Base-by-base conservation (phyloP, 2,797 vertebrate genomes). In the Chelmon rostratus region DNA sequence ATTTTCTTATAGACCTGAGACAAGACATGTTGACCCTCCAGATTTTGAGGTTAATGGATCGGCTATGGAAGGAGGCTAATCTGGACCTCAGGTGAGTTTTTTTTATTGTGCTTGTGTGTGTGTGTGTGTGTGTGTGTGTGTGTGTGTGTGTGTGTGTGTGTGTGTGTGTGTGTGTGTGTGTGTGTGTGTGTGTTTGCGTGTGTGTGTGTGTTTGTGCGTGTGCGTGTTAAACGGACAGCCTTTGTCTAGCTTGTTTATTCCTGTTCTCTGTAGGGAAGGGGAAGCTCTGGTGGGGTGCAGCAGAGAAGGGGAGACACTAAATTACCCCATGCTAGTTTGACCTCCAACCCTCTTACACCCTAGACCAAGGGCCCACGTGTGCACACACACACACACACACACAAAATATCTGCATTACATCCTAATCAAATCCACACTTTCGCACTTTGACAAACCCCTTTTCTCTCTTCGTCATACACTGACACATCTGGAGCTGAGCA, bases 1-100 rank as follows among this genome's bases (percentile, higher is more conserved):
- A 63, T 66, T 2, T 67, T 57, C 63, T 73, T 68, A 16, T 65
- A 98, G 98, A 99, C 89, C 91, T 99, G 56, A 96, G 98, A 4
- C 98, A 99, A 91, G 98, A 99, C 91, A 99, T 99, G 98, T 68
- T 99, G 79, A 97, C 97, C 0, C 97, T 99, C 31, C 98, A 99
- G 86, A 98, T 99, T 69, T 84, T 99, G 76, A 96, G 96, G 66
- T 81, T 99, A 84, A 99, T 99, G 98, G 98, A 99, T 92, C 91
- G 97, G 58, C 96, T 99, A 28, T 99, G 98, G 98, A 99, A 99
- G 76, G 98, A 99, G 90, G 97, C 96, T 9, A 97, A 95, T 84
- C 92, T 99, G 67, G 98, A 99, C 89, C 97, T 99, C 81, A 96
- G 98, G 98, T 99, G 88, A 92, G 94, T 21, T 46, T 50, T 64